These are phyloP conservation scores for Lucifuga dentata DNA, from an alignment of 2,113 vertebrate genomes.

Conservation along the genomic window DNA sequence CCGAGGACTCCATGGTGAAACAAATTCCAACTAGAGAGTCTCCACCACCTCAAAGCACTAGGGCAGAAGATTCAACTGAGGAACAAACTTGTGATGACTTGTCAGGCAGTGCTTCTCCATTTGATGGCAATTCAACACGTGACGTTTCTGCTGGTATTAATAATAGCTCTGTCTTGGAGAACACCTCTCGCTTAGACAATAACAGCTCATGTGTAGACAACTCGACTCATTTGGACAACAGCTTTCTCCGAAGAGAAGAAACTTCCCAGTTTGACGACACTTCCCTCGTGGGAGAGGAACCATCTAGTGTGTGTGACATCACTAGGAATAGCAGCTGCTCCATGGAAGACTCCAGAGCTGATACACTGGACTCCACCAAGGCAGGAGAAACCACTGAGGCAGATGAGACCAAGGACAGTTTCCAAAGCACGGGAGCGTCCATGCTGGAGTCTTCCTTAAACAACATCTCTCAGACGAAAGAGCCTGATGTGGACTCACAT, in stretches of 20 bases:
- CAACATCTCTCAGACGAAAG: constrained; percentile 57
- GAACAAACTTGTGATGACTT: constrained; percentile 59
- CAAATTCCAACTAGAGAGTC: constrained; percentile 41
- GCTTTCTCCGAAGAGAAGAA: constrained; percentile 38
- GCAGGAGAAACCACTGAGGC: constrained; percentile 50
- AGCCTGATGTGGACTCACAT: constrained; percentile 32
- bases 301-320: constrained; percentile 46
- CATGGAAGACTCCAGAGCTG: constrained; percentile 57
- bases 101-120: constrained; percentile 35
- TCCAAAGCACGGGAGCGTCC: constrained; percentile 52
- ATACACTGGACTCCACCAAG: constrained; percentile 52
- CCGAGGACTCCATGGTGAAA: constrained; percentile 38
- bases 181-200: constrained; percentile 21
- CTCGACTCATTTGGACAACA: constrained; percentile 52
- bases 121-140: constrained; percentile 40
- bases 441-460: constrained; percentile 68
- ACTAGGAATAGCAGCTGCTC: constrained; percentile 50
- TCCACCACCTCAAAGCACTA: constrained; percentile 44
- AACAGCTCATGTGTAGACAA: constrained; percentile 51
- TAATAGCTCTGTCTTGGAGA: constrained; percentile 54
- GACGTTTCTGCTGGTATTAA: constrained; percentile 38
- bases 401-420: constrained; percentile 54
- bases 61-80: constrained; percentile 25
- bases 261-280: constrained; percentile 50
- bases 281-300: constrained; percentile 44